Evolutionary conservation across 1,140 invertebrate genomes (phyloP).

Genomic region (Colletes gigas): DNA sequence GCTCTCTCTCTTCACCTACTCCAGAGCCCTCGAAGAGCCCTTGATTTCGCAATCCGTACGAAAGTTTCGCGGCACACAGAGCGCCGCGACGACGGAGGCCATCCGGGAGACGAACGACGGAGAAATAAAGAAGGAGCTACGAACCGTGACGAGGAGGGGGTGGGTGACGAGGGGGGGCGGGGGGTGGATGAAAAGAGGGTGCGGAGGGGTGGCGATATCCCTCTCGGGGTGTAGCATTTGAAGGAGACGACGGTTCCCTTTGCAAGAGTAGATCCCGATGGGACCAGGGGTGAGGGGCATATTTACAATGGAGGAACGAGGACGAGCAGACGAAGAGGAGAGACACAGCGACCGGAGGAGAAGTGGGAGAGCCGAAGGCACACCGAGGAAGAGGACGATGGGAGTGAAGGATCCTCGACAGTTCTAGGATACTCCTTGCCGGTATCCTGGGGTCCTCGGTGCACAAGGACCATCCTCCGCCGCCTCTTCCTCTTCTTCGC

Average conservation of each 20-base stretch:
- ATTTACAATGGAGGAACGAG: slow-evolving; percentile 57
- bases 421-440: slow-evolving; percentile 79
- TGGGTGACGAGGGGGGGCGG: background rate
- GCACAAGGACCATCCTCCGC: slow-evolving; percentile 77
- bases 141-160: no score
- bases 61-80: slow-evolving; percentile 64
- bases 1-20: slow-evolving; percentile 34
- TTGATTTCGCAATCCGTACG: slow-evolving; percentile 75
- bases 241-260: slow-evolving; percentile 61
- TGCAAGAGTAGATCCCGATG: slow-evolving; percentile 57
- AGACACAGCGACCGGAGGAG: background rate
- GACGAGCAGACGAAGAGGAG: slow-evolving; percentile 11
- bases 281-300: slow-evolving; percentile 44
- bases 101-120: slow-evolving; percentile 10
- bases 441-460: slow-evolving; percentile 76
- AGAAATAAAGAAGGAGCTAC: slow-evolving; percentile 21
- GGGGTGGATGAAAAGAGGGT: background rate
- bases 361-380: slow-evolving; percentile 14
- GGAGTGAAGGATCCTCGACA: slow-evolving; percentile 78
- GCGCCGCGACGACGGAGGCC: slow-evolving; percentile 15
- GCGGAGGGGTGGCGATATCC: slow-evolving; percentile 18
- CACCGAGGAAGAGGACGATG: slow-evolving; percentile 65
- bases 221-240: slow-evolving; percentile 52
- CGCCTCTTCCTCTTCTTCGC: slow-evolving; percentile 61
- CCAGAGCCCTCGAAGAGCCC: slow-evolving; percentile 64